Evolutionary conservation across 2,113 vertebrate genomes (phyloP).

Genomic region (Corythornis cristatus): DNA sequence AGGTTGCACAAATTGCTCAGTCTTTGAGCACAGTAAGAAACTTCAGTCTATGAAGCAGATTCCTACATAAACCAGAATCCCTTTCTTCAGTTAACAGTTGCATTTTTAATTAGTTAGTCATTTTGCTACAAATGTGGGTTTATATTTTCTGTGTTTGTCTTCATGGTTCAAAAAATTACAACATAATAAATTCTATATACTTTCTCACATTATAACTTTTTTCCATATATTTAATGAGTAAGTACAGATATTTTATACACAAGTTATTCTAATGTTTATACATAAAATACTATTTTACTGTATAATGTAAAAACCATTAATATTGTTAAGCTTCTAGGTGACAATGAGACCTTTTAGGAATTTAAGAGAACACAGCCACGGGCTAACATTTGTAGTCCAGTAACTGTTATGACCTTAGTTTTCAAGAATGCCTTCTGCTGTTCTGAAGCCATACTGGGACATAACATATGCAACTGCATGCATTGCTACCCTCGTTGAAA

Average conservation of each 20-base stretch:
- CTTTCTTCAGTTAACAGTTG: slow-evolving; percentile 7
- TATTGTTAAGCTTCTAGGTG: neutral
- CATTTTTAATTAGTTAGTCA: slow-evolving; percentile 31
- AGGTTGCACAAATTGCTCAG: slow-evolving; percentile 29
- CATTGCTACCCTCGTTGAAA: neutral
- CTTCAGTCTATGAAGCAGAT: neutral
- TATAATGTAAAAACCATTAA: neutral
- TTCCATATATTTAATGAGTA: neutral
- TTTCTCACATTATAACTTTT: neutral
- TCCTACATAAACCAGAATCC: neutral
- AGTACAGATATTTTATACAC: neutral
- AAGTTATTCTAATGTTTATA: neutral
- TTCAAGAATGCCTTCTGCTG: neutral
- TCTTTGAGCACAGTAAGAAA: slow-evolving; percentile 34
- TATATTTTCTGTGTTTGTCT: neutral
- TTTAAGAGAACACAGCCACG: neutral
- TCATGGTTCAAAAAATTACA: neutral
- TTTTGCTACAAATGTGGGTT: neutral
- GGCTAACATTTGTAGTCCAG: slow-evolving; percentile 2
- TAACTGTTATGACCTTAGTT: neutral
- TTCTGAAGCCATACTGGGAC: neutral
- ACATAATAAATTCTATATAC: neutral
- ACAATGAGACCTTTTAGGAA: neutral
- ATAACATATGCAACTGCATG: slow-evolving; percentile 54
- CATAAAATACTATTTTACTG: neutral